These are phyloP conservation scores for Neodon shergylaensis DNA, from an alignment of 2,113 vertebrate species.

Conservation along the genomic window DNA sequence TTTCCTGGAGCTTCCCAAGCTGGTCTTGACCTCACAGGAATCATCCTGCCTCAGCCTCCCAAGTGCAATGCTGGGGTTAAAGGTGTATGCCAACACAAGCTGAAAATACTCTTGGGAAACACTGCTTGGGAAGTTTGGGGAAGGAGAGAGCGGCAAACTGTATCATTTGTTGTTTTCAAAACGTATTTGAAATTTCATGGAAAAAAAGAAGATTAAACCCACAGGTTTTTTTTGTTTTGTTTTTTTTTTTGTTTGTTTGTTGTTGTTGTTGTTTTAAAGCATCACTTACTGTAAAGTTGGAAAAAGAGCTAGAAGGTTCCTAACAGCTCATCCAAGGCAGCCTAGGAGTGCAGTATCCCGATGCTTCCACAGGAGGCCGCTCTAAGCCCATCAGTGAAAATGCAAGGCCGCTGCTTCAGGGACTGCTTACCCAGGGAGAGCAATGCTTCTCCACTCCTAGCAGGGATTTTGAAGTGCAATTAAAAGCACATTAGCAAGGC, in stretches of 20 bases:
- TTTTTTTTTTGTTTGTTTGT: too few species aligned
- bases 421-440: fast-evolving
- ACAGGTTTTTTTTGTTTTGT: not conserved
- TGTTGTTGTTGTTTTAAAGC: too few species aligned
- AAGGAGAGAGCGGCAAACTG: not conserved
- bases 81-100: not conserved
- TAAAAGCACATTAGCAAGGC: slow-evolving; percentile 47
- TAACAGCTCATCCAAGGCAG: not conserved
- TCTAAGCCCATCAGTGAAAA: slow-evolving; percentile 75
- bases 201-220: slow-evolving; percentile 22
- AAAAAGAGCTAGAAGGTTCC: not conserved
- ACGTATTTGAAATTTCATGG: not conserved
- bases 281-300: too few species aligned
- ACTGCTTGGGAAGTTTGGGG: not conserved
- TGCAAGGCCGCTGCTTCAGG: fast-evolving
- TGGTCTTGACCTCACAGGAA: not conserved
- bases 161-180: slow-evolving; percentile 11
- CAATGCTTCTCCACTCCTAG: not conserved
- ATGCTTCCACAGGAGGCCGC: slow-evolving; percentile 78
- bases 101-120: not conserved
- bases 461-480: not conserved
- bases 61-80: not conserved
- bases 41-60: not conserved
- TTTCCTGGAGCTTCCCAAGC: not conserved
- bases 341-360: not conserved